Evolutionary conservation across 2,113 vertebrate species (phyloP).

Genomic region (Leuciscus idus): DNA sequence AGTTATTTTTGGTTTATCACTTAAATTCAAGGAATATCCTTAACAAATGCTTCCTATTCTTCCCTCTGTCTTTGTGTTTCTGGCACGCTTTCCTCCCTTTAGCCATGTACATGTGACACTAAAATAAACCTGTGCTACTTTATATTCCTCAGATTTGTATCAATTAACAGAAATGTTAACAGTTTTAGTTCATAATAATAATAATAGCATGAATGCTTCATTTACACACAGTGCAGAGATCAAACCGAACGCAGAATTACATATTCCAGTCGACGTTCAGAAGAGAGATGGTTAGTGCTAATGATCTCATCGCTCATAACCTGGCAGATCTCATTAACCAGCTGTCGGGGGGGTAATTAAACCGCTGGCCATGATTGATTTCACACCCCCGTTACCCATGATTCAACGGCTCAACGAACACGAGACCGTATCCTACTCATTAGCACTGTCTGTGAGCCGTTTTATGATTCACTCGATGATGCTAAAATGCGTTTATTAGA

Average conservation of each 20-base stretch:
- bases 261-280: neutral
- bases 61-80: neutral
- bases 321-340: slow-evolving; percentile 8
- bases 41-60: too few relatives aligned
- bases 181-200: too few relatives aligned
- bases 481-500: neutral
- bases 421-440: neutral
- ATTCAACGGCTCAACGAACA: neutral
- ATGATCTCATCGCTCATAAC: neutral
- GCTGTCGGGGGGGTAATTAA: neutral
- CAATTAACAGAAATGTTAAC: too few relatives aligned
- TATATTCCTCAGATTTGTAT: too few relatives aligned
- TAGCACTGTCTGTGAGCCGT: too few relatives aligned
- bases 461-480: too few relatives aligned
- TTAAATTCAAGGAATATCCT: too few relatives aligned
- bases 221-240: too few relatives aligned
- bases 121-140: too few relatives aligned
- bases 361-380: neutral
- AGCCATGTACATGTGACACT: slow-evolving; percentile 73
- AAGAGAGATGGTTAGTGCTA: neutral
- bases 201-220: too few relatives aligned
- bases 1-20: neutral
- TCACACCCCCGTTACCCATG: neutral
- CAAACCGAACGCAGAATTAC: too few relatives aligned
- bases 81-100: neutral